Base-by-base conservation (phyloP, 2,888 invertebrate species). In the Homarus gammarus region DNA sequence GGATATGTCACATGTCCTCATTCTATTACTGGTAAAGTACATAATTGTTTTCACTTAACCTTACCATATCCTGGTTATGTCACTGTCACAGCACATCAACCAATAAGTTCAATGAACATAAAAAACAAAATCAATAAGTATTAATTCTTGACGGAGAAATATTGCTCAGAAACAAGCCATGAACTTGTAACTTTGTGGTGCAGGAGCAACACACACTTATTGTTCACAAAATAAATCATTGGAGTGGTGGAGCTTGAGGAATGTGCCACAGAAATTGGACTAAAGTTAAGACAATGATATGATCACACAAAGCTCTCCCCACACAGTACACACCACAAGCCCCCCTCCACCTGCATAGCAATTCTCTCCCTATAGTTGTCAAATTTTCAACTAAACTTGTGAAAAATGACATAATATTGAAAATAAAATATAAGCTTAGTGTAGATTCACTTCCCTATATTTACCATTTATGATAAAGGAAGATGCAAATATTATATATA, bases 341-440 rank as follows among this genome's bases (percentile, higher is more conserved):
- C 56, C n/a, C n/a, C n/a, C n/a, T 56, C 61, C 2, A 64, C 6
- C 61, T 64, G n/a, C 5, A 64, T 64, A 64, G 27, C 61, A 64
- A 27, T n/a, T 64, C 27, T 27, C 27, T 64, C 27, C 3, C 61
- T 6, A 27, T 5, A 27, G 27, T 64, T 6, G 2, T 18, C 18
- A 18, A 18, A 27, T n/a, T 64, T 27, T 64, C 61, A 64, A 64
- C 12, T 27, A 10, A 64, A 64, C 27, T 64, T 27, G 27, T 27
- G 10, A 64, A 27, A 64, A 64, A 64, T 5, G 5, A n/a, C 18
- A 27, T 27, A 64, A 64, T 27, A 64, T 27, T 64, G 27, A 27
- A 64, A 64, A 64, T 64, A 64, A 64, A 64, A 27, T 64, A 64
- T 64, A 5, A 5, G 61, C 61, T 64, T 27, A 64, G 61, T 64